Base-by-base conservation (phyloP, 2,113 vertebrate genomes). In the Nycticryphes semicollaris region DNA sequence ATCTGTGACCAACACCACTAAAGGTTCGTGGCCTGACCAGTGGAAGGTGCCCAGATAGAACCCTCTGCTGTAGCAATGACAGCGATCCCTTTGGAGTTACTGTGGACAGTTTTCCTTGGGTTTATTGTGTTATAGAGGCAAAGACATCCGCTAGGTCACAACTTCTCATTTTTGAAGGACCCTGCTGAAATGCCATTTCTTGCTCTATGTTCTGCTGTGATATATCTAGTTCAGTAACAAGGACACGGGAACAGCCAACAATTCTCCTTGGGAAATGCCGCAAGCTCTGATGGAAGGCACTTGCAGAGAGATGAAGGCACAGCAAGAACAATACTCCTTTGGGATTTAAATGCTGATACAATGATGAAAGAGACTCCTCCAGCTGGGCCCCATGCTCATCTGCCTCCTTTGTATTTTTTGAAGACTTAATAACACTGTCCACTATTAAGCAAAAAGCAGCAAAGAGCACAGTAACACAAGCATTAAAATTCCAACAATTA, bases 181-280 rank as follows among this genome's bases (percentile, higher is more conserved):
- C 24, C 24, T 10, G 13, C 8, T 1, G 19, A 17, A 54, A 23
- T 14, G 27, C 7, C 60, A 7, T 11, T 41, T 47, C 19, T 56
- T 47, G 21, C 30, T 20, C 21, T 59, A 3, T 30, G 10, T n/a
- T 50, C 21, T 7, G 24, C 50, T 11, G 45, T 1, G 33, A 27
- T 15, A 5, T 0, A 4, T 6, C 24, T 4, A 7, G 31, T n/a
- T 50, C 4, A 2, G 17, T 5, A 10, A 10, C 39, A 60, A 53
- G 78, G 77, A 48, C 54, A 10, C 30, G 3, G 80, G 21, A 31
- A 2, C 31, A 83, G 45, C 31, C 14, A 5, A 30, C 8, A 1
- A 0, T n/a, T 63, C 21, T 60, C 54, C 59, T 20, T 50, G 78
- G 64, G 3, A 45, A 50, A 62, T 41, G 51, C 4, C 62, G 30